Base-by-base conservation (phyloP, 2,888 invertebrate species). In the Agonopterix subpropinquella region DNA sequence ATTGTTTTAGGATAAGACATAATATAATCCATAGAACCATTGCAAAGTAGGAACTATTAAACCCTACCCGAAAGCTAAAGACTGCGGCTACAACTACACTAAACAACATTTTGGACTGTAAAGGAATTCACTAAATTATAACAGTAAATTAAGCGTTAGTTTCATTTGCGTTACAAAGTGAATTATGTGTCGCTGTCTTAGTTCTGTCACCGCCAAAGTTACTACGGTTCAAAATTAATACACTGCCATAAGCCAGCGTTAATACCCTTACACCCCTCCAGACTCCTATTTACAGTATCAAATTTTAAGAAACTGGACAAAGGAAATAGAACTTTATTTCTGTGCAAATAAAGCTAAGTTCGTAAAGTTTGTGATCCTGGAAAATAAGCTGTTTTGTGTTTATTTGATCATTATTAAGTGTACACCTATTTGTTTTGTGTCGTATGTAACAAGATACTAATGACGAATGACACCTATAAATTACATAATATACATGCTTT, bases 211-310 rank as follows among this genome's bases (percentile, higher is more conserved):
- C 86, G 73, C 80, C 77, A 80, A 87, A 87, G 80, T 87, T 86
- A 88, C 87, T 81, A 85, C 84, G 87, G 87, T 87, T 86, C 86
- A 87, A 86, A 88, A 88, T 88, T 87, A 87, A 88, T 88, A 87
- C 87, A 86, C 77, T 81, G 78, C 86, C 85, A 87, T 88, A 88
- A 87, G 86, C 84, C 82, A 78, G 71, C 80, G 78, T 77, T 80
- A 86, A 87, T 84, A 81, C 85, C 77, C 69, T 68, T 65, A 67
- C 70, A 63, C 68, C 66, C 28, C 69, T 71, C 67, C 61, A 77
- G 73, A 77, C 80, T 79, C 72, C 78, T 81, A 82, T 80, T 80
- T 72, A 71, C 79, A 67, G 80, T 79, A 80, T 85, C 87, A 86
- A 85, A 83, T 81, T 85, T 82, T 75, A 68, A 67, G 54, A 48